A percentile compares a stretch with the other conserved stretches of the same genome.
phyloP scores from a whole-genome alignment of 2,797 vertebrate species.

The Sebastes alutus region DNA sequence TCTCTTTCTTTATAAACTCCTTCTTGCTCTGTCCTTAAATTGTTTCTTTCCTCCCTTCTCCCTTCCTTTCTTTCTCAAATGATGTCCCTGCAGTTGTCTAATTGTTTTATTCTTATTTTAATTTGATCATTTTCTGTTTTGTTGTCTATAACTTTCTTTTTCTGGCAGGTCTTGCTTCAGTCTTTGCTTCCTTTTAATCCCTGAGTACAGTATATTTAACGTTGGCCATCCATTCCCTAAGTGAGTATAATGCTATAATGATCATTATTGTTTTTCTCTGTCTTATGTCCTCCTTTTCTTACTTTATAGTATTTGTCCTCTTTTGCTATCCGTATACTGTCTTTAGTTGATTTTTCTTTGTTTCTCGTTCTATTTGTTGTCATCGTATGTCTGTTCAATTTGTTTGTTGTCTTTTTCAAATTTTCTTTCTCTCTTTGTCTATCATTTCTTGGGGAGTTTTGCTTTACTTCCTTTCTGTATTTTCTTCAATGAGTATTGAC shows the following conservation, averaged over 20 bases:
- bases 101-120: neutral
- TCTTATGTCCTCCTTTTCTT: neutral
- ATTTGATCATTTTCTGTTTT: neutral
- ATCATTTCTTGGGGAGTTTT: neutral
- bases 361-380: neutral
- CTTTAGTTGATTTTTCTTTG: neutral
- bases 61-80: neutral
- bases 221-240: neutral
- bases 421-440: neutral
- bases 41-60: neutral
- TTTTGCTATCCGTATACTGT: neutral
- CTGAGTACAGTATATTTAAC: neutral
- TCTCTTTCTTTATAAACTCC: constrained; percentile 1
- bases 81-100: neutral
- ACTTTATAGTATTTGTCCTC: neutral
- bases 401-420: neutral
- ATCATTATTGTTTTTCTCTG: neutral
- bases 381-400: neutral
- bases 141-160: neutral
- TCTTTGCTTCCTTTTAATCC: neutral
- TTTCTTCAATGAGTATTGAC: neutral
- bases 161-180: neutral
- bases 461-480: too few relatives aligned
- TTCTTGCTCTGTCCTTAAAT: neutral
- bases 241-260: neutral